Evolutionary conservation across 2,888 invertebrate genomes (phyloP), one percentile per base, ranked within the genome.

Genomic region (Eristalinus aeneus): DNA sequence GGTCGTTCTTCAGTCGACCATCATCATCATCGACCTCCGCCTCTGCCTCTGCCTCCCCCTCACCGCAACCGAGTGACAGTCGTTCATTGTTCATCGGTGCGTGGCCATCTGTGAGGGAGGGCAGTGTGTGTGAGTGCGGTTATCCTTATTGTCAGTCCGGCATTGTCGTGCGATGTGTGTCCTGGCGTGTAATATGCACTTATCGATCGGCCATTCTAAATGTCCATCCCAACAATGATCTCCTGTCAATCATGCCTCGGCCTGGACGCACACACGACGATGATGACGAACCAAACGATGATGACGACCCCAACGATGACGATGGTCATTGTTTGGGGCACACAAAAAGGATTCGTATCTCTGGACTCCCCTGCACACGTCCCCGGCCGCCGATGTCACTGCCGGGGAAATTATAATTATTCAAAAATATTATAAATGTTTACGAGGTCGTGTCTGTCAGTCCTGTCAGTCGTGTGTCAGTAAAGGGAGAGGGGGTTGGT

Each of bases 171-270:
- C 56, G 82, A 77, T 86, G 86, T 81, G 81, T 82, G 81, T 74
- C 82, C 77, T 82, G 77, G 77, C 82, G 77, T 86, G 82, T 86
- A 86, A 86, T 86, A 86, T 86, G 86, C 86, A 86, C 82, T 86
- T 86, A 86, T 86, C 86, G 86, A 82, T 86, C 77, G 73, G 65
- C 58, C 74, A 78, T 82, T 86, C 82, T 86, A 86, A 86, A 86
- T 71, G 82, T 69, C 86, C 82, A 46, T 77, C 65, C 81, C 82
- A 82, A 86, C 86, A 86, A 86, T 86, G 86, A 82, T 86, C 82
- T 77, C 82, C 86, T 86, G 86, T 86, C 86, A 86, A 86, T 86
- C 86, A 86, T 46, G 16, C 46, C 46, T 16, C 46, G 46, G 46
- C 16, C 12, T 1, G 16, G 46, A 46, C 60, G 6, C 60, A 60